Evolutionary conservation across 2,113 vertebrate species (phyloP), one percentile per base, ranked within the genome.

Genomic region (Suncus etruscus): DNA sequence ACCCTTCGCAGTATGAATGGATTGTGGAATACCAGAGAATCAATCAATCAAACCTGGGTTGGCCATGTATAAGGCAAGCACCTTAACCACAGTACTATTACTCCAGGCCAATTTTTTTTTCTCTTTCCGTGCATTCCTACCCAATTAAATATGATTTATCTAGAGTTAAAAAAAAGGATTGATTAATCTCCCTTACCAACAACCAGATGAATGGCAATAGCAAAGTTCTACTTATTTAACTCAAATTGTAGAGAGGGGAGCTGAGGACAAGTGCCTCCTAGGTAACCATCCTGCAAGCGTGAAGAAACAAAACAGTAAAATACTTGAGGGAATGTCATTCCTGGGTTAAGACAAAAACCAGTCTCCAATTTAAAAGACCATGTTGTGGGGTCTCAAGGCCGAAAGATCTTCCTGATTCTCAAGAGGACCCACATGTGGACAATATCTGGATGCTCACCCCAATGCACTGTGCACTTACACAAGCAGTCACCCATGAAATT

Each of bases 221-320:
- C 32, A 58, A 91, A 87, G 47, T 47, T 69, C 0, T 11, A 24
- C 90, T 50, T 83, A 70, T 81, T 66, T 22, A 32, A 58, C 29
- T 75, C 10, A 86, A 48, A 82, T 74, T 61, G 74, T 51, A 86
- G 70, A 85, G 61, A 86, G 29, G 31, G 22, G 47, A 94, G 39
- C 24, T 87, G 73, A 76, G 54, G 3, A 76, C 4, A 79, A 12
- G 80, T 29, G 27, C 54, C 54, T 54, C 12, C 18, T 16, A 15
- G 18, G 4, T 12, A 4, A 54, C 54, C 54, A 4, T 54, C 54
- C 54, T 54, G 54, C 54, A 54, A 16, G 54, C 39, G 39, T 54
- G 54, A 86, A 89, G 51, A 8, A 75, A 39, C 39, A 93, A 77
- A 93, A 91, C 20, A 31, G 22, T 12, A 87, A 93, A n/a, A 51